Conservation (phyloP, 1,140 invertebrate species). For the Diuraphis noxia region DNA sequence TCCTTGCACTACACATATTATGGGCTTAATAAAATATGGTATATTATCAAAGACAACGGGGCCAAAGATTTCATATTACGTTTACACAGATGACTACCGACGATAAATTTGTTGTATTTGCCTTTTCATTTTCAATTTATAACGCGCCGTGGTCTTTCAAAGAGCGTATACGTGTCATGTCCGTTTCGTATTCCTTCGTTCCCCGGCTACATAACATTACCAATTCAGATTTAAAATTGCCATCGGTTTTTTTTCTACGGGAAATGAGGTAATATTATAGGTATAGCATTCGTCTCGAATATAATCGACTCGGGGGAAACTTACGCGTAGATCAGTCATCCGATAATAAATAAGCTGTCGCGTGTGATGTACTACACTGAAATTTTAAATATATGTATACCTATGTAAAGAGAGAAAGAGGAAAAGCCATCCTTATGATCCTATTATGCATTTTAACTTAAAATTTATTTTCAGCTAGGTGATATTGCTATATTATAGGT, state of each 20-base stretch:
- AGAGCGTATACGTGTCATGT: neutral
- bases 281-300: neutral
- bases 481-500: neutral
- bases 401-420: too few relatives aligned
- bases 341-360: neutral
- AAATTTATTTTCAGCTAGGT: neutral
- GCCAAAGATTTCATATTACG: neutral
- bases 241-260: neutral
- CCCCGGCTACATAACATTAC: constrained; percentile 21
- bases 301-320: neutral
- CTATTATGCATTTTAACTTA: neutral
- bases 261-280: neutral
- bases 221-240: constrained; percentile 42
- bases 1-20: too few relatives aligned
- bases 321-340: neutral
- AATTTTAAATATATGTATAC: neutral
- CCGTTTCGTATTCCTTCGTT: constrained; percentile 10
- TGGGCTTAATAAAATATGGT: too few relatives aligned
- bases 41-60: neutral
- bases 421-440: neutral
- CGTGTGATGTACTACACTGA: neutral
- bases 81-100: constrained; percentile 27
- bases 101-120: neutral
- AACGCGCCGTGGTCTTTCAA: neutral
- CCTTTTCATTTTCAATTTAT: constrained; percentile 43